A percentile compares a stretch with the other conserved stretches of the same genome.
These are phyloP conservation scores for Clostera curtula DNA, from an alignment of 2,888 invertebrate genomes.

Conservation along the genomic window DNA sequence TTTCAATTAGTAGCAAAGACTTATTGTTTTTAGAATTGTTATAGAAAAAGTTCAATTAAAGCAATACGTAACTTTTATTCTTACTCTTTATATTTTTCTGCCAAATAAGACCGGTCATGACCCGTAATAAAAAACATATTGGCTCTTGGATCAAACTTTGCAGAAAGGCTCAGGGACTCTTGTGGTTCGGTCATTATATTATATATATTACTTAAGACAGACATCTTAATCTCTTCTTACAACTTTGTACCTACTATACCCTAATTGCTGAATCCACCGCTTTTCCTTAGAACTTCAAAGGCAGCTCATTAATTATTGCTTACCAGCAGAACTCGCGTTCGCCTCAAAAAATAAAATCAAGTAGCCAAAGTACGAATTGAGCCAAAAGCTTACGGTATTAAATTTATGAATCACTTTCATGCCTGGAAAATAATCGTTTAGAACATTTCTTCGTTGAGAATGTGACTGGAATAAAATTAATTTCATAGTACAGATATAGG, in stretches of 20 bases:
- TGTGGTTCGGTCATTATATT: slow-evolving; percentile 15
- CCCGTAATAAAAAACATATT: too few relatives aligned
- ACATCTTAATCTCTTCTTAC: slow-evolving; percentile 17
- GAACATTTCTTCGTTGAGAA: slow-evolving; percentile 1
- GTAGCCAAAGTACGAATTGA: not conserved
- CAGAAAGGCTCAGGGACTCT: too few relatives aligned
- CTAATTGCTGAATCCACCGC: slow-evolving; percentile 15
- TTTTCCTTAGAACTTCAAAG: slow-evolving; percentile 21
- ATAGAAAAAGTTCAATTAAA: too few relatives aligned
- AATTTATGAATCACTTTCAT: not conserved
- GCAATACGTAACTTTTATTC: too few relatives aligned
- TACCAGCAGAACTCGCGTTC: slow-evolving; percentile 2
- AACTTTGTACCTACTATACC: slow-evolving; percentile 11
- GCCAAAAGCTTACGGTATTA: slow-evolving; percentile 1
- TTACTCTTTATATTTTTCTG: too few relatives aligned
- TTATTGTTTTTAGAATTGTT: too few relatives aligned
- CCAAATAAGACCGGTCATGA: too few relatives aligned
- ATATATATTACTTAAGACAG: slow-evolving; percentile 12
- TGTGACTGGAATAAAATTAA: slow-evolving; percentile 2
- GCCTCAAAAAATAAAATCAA: slow-evolving; percentile 3
- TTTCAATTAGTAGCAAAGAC: too few relatives aligned
- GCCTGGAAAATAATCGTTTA: not conserved
- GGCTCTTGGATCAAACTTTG: too few relatives aligned
- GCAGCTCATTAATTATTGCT: slow-evolving; percentile 19
- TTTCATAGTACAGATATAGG: slow-evolving; percentile 1